Percentiles rank a stretch among this genome's conserved stretches.
These are phyloP conservation scores for Rhinogobius similis DNA, from an alignment of 2,113 vertebrate genomes.

Conservation along the genomic window DNA sequence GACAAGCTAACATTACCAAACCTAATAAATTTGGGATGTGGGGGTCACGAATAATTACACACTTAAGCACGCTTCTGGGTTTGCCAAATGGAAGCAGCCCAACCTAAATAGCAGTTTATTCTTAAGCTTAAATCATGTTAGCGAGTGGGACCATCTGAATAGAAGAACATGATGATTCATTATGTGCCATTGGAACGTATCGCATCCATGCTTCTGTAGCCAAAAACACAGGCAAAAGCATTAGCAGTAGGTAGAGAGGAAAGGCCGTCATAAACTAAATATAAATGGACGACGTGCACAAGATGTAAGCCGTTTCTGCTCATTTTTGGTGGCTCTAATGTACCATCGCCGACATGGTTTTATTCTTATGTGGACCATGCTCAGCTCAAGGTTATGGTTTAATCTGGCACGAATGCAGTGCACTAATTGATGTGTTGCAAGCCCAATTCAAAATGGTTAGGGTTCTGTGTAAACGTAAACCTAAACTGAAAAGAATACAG, in stretches of 20 bases:
- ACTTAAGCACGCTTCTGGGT: background rate
- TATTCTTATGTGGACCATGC: background rate
- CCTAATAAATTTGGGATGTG: conserved; percentile 65
- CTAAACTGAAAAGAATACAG: background rate
- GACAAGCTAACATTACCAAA: conserved; percentile 35
- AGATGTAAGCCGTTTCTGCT: conserved; percentile 24
- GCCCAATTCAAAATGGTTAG: background rate
- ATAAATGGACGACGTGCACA: background rate
- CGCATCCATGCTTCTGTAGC: conserved; percentile 60
- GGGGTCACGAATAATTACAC: conserved; percentile 67
- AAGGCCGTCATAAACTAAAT: conserved; percentile 51
- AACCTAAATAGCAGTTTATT: conserved; percentile 67
- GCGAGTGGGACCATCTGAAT: conserved; percentile 54
- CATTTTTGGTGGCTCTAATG: conserved; percentile 13
- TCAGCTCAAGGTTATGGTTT: conserved; percentile 8
- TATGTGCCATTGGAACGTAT: conserved; percentile 61
- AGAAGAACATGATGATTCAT: conserved; percentile 65
- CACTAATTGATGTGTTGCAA: background rate
- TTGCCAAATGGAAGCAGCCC: conserved; percentile 63
- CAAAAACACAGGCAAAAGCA: conserved; percentile 48
- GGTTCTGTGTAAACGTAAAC: background rate
- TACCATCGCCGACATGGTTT: background rate
- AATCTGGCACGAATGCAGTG: background rate
- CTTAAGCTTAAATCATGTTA: conserved; percentile 68
- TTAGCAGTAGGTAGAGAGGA: conserved; percentile 44